A percentile compares a stretch with the other conserved stretches of the same genome.
These are phyloP conservation scores for Telmatherina bonti DNA, from an alignment of 2,797 vertebrate genomes.

Conservation along the genomic window DNA sequence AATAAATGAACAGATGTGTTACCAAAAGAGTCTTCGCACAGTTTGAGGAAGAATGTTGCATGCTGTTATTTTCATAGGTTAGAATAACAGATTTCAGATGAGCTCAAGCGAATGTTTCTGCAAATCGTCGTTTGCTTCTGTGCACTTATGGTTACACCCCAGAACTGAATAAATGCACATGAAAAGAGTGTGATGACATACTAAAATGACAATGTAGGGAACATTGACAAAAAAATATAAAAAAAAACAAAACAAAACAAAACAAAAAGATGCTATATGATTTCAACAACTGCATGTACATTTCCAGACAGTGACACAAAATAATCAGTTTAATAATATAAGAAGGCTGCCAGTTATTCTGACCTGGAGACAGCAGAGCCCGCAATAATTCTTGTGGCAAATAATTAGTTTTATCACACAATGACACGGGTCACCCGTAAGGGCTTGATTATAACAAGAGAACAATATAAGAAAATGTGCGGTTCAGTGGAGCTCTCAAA, in stretches of 20 bases:
- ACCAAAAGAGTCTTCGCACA: conserved; percentile 10
- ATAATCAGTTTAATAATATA: conserved; percentile 72
- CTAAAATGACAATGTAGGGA: conserved; percentile 35
- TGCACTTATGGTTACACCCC: conserved; percentile 16
- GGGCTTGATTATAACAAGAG: conserved; percentile 75
- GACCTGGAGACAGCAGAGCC: conserved; percentile 67
- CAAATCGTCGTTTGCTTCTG: background rate
- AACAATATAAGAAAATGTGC: conserved; percentile 81
- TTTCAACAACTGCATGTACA: conserved; percentile 51
- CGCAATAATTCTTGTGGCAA: conserved; percentile 75
- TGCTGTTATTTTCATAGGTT: conserved; percentile 18
- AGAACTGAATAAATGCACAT: conserved; percentile 20
- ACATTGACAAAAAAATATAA: background rate
- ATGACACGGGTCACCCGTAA: conserved; percentile 78
- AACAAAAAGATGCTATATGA: conserved; percentile 41
- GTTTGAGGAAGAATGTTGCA: conserved; percentile 14
- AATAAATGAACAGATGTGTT: conserved; percentile 45
- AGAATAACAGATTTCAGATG: conserved; percentile 20
- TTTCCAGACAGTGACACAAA: conserved; percentile 55
- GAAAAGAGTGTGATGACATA: conserved; percentile 23
- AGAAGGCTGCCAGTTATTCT: conserved; percentile 73
- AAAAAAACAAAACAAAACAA: conserved; percentile 22
- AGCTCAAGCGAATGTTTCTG: conserved; percentile 2
- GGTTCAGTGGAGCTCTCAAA: conserved; percentile 76
- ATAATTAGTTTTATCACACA: conserved; percentile 85